Conservation (phyloP, 1,140 invertebrate species). For the Tenebrio molitor region DNA sequence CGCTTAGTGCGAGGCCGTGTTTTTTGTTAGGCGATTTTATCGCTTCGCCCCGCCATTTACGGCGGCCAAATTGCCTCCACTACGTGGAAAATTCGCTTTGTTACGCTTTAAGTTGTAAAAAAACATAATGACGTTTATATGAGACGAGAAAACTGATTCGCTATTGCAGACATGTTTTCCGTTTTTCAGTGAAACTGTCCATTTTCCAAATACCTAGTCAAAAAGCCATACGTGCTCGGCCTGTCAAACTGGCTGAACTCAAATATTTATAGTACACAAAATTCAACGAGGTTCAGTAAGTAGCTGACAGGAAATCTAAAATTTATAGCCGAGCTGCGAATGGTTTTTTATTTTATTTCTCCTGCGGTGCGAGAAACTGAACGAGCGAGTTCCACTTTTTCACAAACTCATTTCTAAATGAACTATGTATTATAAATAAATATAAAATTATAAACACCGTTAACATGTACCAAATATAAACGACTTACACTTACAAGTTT, state of each 20-base stretch:
- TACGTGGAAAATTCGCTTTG: conserved; percentile 2
- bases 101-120: conserved; percentile 11
- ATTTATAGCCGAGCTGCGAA: conserved; percentile 48
- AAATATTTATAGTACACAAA: conserved; percentile 55
- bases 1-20: neutral
- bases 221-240: conserved; percentile 50
- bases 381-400: too few species aligned
- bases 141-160: conserved; percentile 45
- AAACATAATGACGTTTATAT: conserved; percentile 32
- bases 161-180: conserved; percentile 50
- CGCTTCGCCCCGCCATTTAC: neutral
- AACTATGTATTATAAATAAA: too few species aligned
- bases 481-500: too few species aligned
- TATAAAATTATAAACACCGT: too few species aligned
- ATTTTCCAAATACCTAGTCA: conserved; percentile 55
- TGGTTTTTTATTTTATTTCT: conserved; percentile 28
- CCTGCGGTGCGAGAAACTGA: neutral
- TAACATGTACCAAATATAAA: too few species aligned
- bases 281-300: conserved; percentile 46
- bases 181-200: conserved; percentile 53
- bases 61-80: neutral
- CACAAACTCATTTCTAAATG: too few species aligned
- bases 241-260: conserved; percentile 47
- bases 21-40: conserved; percentile 2
- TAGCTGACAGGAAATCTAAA: conserved; percentile 54